Conservation (phyloP, 2,888 invertebrate genomes). For the Dasypogon diadema region DNA sequence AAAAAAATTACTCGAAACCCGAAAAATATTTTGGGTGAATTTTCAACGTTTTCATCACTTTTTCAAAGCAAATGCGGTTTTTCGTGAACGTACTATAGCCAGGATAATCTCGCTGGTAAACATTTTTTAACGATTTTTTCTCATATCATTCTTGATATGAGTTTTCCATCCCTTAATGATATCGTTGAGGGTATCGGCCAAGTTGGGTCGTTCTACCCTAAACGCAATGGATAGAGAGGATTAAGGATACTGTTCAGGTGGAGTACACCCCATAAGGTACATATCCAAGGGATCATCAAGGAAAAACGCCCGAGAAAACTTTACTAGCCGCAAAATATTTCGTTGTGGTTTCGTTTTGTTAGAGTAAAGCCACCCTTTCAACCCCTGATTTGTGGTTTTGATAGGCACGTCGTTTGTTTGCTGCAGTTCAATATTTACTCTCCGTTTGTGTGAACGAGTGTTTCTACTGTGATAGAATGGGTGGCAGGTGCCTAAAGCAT, state of each 20-base stretch:
- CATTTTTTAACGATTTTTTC: slow-evolving; percentile 25
- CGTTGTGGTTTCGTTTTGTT: neutral
- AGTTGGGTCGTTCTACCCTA: neutral
- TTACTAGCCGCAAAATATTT: slow-evolving; percentile 14
- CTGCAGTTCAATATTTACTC: slow-evolving; percentile 45
- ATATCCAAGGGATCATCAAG: neutral
- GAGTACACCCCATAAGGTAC: neutral
- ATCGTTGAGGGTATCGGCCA: slow-evolving; percentile 1
- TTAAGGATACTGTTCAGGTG: neutral
- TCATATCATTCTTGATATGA: slow-evolving; percentile 34
- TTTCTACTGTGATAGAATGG: neutral
- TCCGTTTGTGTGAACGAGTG: slow-evolving; percentile 26
- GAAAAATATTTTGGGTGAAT: slow-evolving; percentile 7
- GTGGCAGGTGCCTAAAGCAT: neutral
- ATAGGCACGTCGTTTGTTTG: slow-evolving; percentile 26
- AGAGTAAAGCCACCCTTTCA: slow-evolving; percentile 3
- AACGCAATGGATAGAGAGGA: neutral
- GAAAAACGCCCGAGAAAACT: neutral
- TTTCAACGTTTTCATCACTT: slow-evolving; percentile 26
- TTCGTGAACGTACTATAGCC: slow-evolving; percentile 8
- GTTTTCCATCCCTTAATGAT: slow-evolving; percentile 17
- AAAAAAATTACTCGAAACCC: neutral
- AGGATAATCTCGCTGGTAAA: slow-evolving; percentile 36
- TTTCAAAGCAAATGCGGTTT: slow-evolving; percentile 5
- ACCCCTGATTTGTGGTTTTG: slow-evolving; percentile 37